Evolutionary conservation across 2,888 invertebrate species (phyloP), one percentile per base, ranked within the genome.

Genomic region (Sphaerophoria rueppellii): DNA sequence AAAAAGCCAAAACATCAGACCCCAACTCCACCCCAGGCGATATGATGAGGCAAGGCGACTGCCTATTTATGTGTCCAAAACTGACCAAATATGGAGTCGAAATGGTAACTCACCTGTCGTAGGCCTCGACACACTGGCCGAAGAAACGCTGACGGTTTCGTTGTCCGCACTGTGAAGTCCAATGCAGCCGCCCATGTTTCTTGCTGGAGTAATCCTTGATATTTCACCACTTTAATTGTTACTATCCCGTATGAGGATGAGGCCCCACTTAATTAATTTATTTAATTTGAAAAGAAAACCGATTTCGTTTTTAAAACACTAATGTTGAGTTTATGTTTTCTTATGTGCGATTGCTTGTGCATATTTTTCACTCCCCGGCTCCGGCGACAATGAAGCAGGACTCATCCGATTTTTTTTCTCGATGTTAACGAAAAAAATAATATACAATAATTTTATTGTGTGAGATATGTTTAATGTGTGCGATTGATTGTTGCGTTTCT

Each of bases 141-240:
- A 95, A 87, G 95, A 96, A 90, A 96, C 95, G 91, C 95, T 95
- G 91, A 95, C 95, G 88, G 95, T 96, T 91, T 95, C 96, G 93
- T 95, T 96, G 92, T 96, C 95, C 86, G 90, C 88, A 92, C 96
- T 95, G 91, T 95, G 95, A 92, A 96, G 95, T 92, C 96, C 96
- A 93, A 96, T 96, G 93, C 97, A 96, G 92, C 96, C 96, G 92
- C 97, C 97, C 97, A 96, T 96, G 87, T 82, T 11, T 40, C 9
- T 43, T 54, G 9, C 12, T 48, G 34, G 14, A 54, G 40, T 50
- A 34, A 50, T 46, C 60, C 58, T 54, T 40, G 12, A 67, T 61
- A 34, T 9, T 35, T 32, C 9, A 9, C 40, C 48, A 63, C 40
- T 52, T n/a, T 35, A 57, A 46, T 12, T 9, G 7, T 12, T 46